Evolutionary conservation across 2,113 vertebrate species (phyloP).

Genomic region (Psophia crepitans): DNA sequence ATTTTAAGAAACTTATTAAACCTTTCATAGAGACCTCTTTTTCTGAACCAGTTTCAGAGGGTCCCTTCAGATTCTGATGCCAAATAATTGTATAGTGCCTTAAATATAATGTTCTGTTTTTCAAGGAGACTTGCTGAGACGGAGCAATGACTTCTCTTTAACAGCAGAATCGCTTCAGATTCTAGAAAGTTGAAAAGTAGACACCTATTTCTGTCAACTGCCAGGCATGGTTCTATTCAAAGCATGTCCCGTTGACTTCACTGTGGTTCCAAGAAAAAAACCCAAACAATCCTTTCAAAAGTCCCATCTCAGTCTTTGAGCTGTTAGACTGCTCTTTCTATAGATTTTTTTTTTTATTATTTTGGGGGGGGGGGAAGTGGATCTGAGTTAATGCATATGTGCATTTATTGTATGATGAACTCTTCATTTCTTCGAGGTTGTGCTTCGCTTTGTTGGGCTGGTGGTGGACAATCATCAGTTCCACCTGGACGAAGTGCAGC

Average conservation of each 20-base stretch:
- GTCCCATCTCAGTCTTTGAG: not conserved
- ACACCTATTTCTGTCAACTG: not conserved
- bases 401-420: not conserved
- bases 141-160: not conserved
- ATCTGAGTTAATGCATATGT: not conserved
- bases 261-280: not conserved
- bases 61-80: not conserved
- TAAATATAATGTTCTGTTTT: not conserved
- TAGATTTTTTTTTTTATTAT: no score
- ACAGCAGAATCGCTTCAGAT: not conserved
- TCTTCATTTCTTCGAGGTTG: constrained; percentile 79
- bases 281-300: not conserved
- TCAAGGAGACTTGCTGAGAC: not conserved
- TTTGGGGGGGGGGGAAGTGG: no score
- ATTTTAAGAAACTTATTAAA: not conserved
- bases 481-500: constrained; percentile 36
- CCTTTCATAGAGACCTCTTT: not conserved
- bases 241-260: not conserved
- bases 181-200: not conserved
- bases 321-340: not conserved
- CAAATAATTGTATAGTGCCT: not conserved
- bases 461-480: constrained; percentile 51
- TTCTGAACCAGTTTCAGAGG: not conserved
- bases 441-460: constrained; percentile 81
- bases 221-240: not conserved